A percentile compares a stretch with the other conserved stretches of the same genome.
These are phyloP conservation scores for Dendrolimus pini DNA, from an alignment of 2,888 invertebrate genomes.

Conservation along the genomic window DNA sequence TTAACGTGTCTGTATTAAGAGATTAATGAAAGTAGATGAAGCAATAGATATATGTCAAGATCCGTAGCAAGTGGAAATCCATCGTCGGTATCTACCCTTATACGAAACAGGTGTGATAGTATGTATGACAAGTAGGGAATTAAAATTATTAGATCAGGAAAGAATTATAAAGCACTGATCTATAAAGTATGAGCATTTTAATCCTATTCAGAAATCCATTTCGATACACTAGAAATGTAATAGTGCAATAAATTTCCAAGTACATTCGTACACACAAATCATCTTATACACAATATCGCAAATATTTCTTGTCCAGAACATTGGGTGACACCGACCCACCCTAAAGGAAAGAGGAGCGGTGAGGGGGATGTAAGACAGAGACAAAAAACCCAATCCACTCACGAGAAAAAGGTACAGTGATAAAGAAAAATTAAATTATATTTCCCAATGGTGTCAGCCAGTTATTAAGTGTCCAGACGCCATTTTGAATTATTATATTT, in stretches of 20 bases:
- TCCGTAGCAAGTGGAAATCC: too few species aligned
- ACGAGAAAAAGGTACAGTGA: constrained; percentile 36
- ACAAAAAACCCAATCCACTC: constrained; percentile 26
- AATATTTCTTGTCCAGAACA: constrained; percentile 71
- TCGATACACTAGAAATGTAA: constrained; percentile 12
- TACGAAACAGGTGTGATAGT: too few species aligned
- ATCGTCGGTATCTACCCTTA: too few species aligned
- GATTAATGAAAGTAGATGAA: too few species aligned
- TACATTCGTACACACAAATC: constrained; percentile 65
- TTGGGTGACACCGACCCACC: constrained; percentile 57
- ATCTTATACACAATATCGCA: constrained; percentile 70
- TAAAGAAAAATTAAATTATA: constrained; percentile 76
- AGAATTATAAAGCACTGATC: too few species aligned
- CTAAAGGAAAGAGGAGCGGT: constrained; percentile 31
- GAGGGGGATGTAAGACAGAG: constrained; percentile 43
- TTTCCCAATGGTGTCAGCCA: constrained; percentile 78
- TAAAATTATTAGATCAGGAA: too few species aligned
- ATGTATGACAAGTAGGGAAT: too few species aligned
- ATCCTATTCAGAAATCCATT: not conserved
- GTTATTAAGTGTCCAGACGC: constrained; percentile 78
- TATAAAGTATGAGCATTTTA: constrained; percentile 9
- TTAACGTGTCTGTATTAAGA: too few species aligned
- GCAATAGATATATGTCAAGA: too few species aligned
- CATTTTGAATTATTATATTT: constrained; percentile 76
- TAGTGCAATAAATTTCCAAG: constrained; percentile 47